phyloP scores from a whole-genome alignment of 2,797 vertebrate genomes.

The Helicolenus hilgendorfi region DNA sequence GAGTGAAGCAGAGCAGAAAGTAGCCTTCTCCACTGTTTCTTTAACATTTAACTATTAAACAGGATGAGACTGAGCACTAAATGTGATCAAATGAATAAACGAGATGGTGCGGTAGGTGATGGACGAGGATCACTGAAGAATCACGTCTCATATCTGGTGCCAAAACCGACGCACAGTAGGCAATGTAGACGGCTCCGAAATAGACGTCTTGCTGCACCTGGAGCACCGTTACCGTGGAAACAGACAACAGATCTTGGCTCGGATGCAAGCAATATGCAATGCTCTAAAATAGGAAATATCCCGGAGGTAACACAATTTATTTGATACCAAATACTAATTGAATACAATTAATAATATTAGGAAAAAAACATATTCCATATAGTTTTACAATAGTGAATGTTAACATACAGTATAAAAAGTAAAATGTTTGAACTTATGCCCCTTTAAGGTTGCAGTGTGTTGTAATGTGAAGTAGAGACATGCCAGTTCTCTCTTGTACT shows the following conservation, averaged over 20 bases:
- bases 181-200: neutral
- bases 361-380: neutral
- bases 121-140: neutral
- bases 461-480: neutral
- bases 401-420: neutral
- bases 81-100: neutral
- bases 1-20: neutral
- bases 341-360: neutral
- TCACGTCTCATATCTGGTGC: neutral
- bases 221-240: conserved; percentile 28
- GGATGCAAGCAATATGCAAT: neutral
- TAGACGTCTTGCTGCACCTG: conserved; percentile 14
- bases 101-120: neutral
- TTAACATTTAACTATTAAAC: neutral
- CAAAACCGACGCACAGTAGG: neutral
- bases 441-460: neutral
- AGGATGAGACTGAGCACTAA: neutral
- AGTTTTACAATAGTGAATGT: neutral
- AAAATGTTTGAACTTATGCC: neutral
- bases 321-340: neutral
- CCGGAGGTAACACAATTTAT: neutral
- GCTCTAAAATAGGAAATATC: neutral
- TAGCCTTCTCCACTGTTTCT: accelerated
- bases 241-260: conserved; percentile 13
- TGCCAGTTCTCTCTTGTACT: neutral